phyloP scores from a whole-genome alignment of 2,797 vertebrate species.

The Chelonia mydas region DNA sequence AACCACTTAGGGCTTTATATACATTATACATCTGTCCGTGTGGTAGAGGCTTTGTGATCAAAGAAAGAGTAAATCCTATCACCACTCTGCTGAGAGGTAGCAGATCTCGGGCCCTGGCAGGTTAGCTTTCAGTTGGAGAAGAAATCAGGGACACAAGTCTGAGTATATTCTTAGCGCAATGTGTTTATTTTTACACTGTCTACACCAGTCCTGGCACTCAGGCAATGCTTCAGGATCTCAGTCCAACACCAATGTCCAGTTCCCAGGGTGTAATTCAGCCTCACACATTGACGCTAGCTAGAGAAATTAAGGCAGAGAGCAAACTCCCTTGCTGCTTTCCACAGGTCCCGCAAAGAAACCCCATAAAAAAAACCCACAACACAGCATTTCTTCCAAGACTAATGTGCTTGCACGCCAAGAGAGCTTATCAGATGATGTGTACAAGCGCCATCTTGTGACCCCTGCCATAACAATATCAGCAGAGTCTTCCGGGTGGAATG shows the following conservation, averaged over 20 bases:
- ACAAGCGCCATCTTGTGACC: not conserved
- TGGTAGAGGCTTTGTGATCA: not conserved
- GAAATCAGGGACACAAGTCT: accelerated
- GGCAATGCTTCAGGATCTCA: not conserved
- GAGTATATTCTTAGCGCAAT: not conserved
- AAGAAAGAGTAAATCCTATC: not conserved
- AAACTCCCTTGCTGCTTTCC: not conserved
- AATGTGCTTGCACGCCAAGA: not conserved
- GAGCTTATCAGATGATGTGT: accelerated
- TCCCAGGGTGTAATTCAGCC: not conserved
- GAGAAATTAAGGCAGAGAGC: not conserved
- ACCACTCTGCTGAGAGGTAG: not conserved
- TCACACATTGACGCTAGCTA: not conserved
- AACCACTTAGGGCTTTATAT: not conserved
- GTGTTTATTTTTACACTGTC: not conserved
- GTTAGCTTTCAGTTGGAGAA: accelerated
- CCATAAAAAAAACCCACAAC: not conserved
- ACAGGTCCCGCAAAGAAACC: not conserved
- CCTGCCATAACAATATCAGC: not conserved
- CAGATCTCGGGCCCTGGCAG: not conserved
- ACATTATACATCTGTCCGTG: not conserved
- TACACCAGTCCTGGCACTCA: not conserved
- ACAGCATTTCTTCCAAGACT: not conserved
- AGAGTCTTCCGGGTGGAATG: not conserved
- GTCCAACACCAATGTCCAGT: not conserved